Evolutionary conservation across 2,113 vertebrate genomes (phyloP).

Genomic region (Pseudopodoces humilis): DNA sequence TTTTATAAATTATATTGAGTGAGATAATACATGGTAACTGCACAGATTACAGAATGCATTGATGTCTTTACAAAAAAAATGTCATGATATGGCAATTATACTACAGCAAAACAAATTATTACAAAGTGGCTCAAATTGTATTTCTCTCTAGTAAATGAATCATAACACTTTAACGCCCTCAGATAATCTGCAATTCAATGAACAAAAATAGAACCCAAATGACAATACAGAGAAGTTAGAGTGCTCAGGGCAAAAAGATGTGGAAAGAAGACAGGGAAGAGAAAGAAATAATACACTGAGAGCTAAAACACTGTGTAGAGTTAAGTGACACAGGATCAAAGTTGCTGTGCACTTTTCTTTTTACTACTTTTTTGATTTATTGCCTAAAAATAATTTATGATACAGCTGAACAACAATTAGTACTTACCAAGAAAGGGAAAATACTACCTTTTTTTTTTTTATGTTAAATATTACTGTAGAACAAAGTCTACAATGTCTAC

Average conservation of each 20-base stretch:
- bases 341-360: not conserved
- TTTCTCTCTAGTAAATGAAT: constrained; percentile 55
- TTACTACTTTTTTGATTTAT: constrained; percentile 28
- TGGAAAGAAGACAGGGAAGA: not conserved
- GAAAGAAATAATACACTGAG: not conserved
- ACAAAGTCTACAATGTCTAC: no score
- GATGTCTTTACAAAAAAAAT: constrained; percentile 52
- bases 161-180: constrained; percentile 31
- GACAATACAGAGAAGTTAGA: not conserved
- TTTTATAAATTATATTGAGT: constrained; percentile 62
- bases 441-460: not conserved
- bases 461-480: not conserved
- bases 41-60: constrained; percentile 32
- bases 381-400: constrained; percentile 48
- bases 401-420: not conserved
- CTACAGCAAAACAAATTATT: constrained; percentile 41
- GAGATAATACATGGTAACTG: constrained; percentile 46
- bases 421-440: constrained; percentile 36
- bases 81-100: constrained; percentile 28
- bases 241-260: not conserved
- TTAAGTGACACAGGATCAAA: not conserved
- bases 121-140: constrained; percentile 11
- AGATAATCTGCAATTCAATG: constrained; percentile 57
- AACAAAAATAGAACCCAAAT: constrained; percentile 27
- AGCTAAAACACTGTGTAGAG: not conserved